Evolutionary conservation across 2,113 vertebrate genomes (phyloP).

Genomic region (Tichodroma muraria): DNA sequence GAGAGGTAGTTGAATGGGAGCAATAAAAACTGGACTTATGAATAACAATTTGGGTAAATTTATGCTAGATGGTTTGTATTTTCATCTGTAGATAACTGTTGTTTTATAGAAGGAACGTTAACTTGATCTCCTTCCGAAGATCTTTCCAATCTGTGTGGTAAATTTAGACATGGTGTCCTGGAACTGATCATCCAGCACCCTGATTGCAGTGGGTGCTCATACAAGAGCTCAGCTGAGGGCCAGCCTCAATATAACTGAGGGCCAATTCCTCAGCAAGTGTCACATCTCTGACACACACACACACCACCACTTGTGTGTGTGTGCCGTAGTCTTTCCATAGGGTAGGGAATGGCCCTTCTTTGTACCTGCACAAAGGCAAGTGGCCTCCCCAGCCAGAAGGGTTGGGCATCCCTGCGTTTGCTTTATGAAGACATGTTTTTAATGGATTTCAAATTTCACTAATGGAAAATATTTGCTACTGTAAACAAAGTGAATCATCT

Average conservation of each 20-base stretch:
- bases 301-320: rapidly evolving
- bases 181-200: neutral
- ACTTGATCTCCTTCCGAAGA: neutral
- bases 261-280: neutral
- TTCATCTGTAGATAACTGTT: neutral
- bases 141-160: neutral
- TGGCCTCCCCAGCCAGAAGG: neutral
- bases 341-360: neutral
- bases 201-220: neutral
- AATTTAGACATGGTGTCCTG: neutral
- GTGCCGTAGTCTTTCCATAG: neutral
- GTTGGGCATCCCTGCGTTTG: neutral
- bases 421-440: neutral
- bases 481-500: neutral
- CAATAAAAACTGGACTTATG: neutral
- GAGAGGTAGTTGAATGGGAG: neutral
- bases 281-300: neutral
- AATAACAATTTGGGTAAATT: neutral
- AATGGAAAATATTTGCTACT: neutral
- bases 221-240: neutral
- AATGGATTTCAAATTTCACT: neutral
- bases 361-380: neutral
- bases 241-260: neutral
- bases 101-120: neutral
- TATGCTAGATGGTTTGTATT: neutral